Evolutionary conservation across 2,888 invertebrate genomes (phyloP), one percentile per base, ranked within the genome.

Genomic region (Camponotus fellah): DNA sequence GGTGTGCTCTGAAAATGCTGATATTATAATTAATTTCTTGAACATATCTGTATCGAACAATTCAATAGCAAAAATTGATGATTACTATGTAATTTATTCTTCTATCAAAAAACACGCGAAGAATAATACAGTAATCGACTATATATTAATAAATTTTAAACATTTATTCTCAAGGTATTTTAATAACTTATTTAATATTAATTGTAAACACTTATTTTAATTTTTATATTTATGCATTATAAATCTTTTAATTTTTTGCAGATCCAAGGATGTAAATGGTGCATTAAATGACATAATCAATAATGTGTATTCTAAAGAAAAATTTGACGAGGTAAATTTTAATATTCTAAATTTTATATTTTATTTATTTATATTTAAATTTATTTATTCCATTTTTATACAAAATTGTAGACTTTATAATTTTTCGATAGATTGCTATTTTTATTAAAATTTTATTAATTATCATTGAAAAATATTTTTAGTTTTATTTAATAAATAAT

Each of bases 1-100:
- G 66, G 94, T 95, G 0, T 96, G 96, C 86, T 93, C 95, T 9
- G 91, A 91, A 46, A 90, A 95, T 83, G 89, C 93, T 0, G 95
- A 95, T 94, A 92, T 96, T 17, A 92, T 96, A 2, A 88, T 85
- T 0, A 53, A 66, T 60, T 91, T 87, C 65, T 66, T 92, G 32
- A 68, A 46, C 6, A 82, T 56, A 37, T 80, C 84, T 4, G 2
- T 81, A 9, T 58, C 66, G 3, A 21, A 75, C n/a, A 37, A 84
- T 34, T 53, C 34, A 37, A 17, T 56, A 26, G 17, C 60, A 58
- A 8, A 12, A 12, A 26, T 2, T 2, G 26, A 26, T 2, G 21
- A 66, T 0, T 0, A 40, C 0, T 4, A 26, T n/a, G 0, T 0
- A 0, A 14, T 71, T 10, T 58, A 64, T 49, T 21, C 9, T 5